Conservation (phyloP, 2,113 vertebrate genomes). For the Cyanoderma ruficeps region DNA sequence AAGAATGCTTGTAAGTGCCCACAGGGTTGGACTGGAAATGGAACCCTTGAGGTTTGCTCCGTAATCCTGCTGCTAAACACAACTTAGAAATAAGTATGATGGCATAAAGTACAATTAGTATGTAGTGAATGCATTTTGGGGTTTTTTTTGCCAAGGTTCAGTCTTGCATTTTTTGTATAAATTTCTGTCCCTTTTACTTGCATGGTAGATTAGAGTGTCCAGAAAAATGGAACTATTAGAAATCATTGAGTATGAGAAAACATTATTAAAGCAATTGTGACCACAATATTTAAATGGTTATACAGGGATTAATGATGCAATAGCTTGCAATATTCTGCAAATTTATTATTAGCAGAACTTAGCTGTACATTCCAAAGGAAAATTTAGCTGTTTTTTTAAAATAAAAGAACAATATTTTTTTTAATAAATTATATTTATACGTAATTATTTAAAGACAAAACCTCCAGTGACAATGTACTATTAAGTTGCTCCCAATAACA, state of each 20-base stretch:
- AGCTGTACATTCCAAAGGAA: conserved; percentile 36
- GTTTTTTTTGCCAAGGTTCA: background rate
- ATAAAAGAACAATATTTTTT: conserved; percentile 49
- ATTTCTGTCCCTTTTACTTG: background rate
- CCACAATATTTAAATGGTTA: conserved; percentile 43
- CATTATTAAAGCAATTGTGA: conserved; percentile 40
- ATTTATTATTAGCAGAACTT: conserved; percentile 55
- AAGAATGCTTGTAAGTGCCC: background rate
- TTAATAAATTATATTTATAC: conserved; percentile 46
- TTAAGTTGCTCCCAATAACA: background rate
- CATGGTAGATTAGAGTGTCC: background rate
- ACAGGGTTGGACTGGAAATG: background rate
- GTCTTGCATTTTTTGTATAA: background rate
- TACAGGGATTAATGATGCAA: conserved; percentile 32
- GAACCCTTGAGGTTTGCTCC: background rate
- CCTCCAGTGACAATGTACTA: background rate
- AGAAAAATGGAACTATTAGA: background rate
- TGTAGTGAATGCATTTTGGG: background rate
- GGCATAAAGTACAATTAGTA: background rate
- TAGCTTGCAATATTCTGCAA: conserved; percentile 13
- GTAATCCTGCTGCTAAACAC: background rate
- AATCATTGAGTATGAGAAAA: conserved; percentile 43
- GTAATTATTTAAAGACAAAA: conserved; percentile 20
- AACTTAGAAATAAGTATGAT: background rate
- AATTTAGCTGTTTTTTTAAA: background rate